phyloP scores from a whole-genome alignment of 2,113 vertebrate species.

The Corythornis cristatus region DNA sequence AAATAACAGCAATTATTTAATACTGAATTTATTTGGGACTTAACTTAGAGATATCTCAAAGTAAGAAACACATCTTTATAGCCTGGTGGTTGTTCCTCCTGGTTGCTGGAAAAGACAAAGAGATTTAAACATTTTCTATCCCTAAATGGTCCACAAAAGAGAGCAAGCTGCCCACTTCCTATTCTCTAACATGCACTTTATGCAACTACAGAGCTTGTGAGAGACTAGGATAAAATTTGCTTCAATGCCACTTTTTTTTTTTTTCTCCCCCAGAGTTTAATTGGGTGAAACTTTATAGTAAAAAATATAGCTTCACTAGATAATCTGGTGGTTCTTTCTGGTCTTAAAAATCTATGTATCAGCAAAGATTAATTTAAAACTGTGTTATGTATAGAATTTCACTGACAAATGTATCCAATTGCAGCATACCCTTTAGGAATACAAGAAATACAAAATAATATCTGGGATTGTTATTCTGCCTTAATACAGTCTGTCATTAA shows the following conservation, averaged over 20 bases:
- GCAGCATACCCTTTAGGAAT: neutral
- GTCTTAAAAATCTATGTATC: neutral
- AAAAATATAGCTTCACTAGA: neutral
- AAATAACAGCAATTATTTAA: neutral
- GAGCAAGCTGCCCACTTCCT: neutral
- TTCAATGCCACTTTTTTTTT: neutral
- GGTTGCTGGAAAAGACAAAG: neutral
- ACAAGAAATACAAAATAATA: neutral
- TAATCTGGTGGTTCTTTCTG: neutral
- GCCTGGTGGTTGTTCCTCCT: neutral
- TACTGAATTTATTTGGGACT: neutral
- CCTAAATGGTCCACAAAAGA: neutral
- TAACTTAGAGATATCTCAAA: neutral
- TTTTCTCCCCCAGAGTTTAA: neutral
- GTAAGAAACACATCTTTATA: neutral
- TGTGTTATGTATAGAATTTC: neutral
- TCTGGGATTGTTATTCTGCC: neutral
- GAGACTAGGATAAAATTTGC: neutral
- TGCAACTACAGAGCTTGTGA: neutral
- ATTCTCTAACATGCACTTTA: neutral
- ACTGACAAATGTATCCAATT: neutral
- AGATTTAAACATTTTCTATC: neutral
- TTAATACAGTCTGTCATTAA: neutral
- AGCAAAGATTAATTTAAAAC: neutral
- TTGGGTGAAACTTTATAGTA: neutral